Base-by-base conservation (phyloP, 2,888 invertebrate species). In the Ectemnius lituratus region DNA sequence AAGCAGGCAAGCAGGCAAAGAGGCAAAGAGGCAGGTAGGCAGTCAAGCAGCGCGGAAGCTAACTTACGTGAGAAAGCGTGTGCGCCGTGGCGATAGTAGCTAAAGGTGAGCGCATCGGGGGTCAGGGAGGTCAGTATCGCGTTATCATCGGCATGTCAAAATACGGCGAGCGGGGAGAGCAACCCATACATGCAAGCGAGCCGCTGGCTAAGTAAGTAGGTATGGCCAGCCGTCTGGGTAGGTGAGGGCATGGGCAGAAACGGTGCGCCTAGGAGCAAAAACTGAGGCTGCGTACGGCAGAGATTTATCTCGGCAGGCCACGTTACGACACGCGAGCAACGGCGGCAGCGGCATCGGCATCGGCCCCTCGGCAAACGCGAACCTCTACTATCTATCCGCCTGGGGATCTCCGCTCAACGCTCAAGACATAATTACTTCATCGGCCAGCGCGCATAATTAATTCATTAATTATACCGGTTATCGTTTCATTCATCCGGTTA, bases 51-150 rank as follows among this genome's bases (percentile, higher is more conserved):
- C 60, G 47, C 52, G 65, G 59, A 66, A 75, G 75, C 73, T 67
- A 62, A 61, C 73, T 68, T 73, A 83, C 77, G 80, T 78, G 80
- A 80, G 82, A 82, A 80, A 78, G 79, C 75, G 80, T 82, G 71
- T 72, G 78, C 71, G 70, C 37, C 37, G 37, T 37, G 77, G 71
- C 70, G 71, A 72, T 79, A 73, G 81, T 79, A 80, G 80, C 77
- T 79, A 81, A 84, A 84, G 82, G 84, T 82, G 82, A 81, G 74
- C 75, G 78, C 63, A 75, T 79, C 37, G 82, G 84, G 80, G 81
- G 84, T 81, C 76, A 72, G 73, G 84, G 85, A 85, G 86, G 85
- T 86, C 85, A 86, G 80, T 81, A 75, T 81, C 78, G 83, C 71
- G 76, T 81, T 80, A 82, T 82, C 80, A 82, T 76, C 79, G 80